Evolutionary conservation across 2,888 invertebrate genomes (phyloP).

Genomic region (Palloptera scutellata): DNA sequence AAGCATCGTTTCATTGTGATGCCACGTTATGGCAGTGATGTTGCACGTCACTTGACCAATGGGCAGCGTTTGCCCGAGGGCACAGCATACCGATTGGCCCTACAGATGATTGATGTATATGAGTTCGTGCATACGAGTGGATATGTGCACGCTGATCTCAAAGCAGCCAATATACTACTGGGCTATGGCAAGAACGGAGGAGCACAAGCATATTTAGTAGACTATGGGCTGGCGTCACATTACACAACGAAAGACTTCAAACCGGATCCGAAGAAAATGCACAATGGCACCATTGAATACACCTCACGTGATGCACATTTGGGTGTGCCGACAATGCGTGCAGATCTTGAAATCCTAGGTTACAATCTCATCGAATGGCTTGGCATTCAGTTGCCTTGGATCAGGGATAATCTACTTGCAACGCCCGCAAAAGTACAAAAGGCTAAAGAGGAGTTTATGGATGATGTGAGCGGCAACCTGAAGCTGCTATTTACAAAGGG

Average conservation of each 20-base stretch:
- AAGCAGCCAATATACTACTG: slow-evolving; percentile 91
- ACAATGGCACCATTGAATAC: slow-evolving; percentile 97
- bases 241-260: slow-evolving; percentile 82
- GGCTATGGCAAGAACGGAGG: slow-evolving; percentile 73
- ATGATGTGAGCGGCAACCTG: slow-evolving; percentile 57
- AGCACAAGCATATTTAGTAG: slow-evolving; percentile 85
- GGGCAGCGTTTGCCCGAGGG: slow-evolving; percentile 73
- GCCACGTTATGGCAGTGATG: slow-evolving; percentile 87
- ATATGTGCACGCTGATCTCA: slow-evolving; percentile 95
- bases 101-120: slow-evolving; percentile 87
- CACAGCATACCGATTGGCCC: slow-evolving; percentile 80
- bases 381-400: slow-evolving; percentile 86
- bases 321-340: slow-evolving; percentile 86
- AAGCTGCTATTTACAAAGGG: slow-evolving; percentile 56
- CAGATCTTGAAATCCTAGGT: slow-evolving; percentile 92
- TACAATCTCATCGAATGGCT: slow-evolving; percentile 96
- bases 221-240: slow-evolving; percentile 89
- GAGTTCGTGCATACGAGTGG: slow-evolving; percentile 91
- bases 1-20: slow-evolving; percentile 90
- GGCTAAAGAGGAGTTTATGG: slow-evolving; percentile 75
- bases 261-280: slow-evolving; percentile 89
- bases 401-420: slow-evolving; percentile 68
- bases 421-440: slow-evolving; percentile 72
- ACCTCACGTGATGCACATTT: slow-evolving; percentile 95
- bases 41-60: slow-evolving; percentile 77